Evolutionary conservation across 2,113 vertebrate genomes (phyloP), one percentile per base, ranked within the genome.

Genomic region (Myrmecobius fasciatus): DNA sequence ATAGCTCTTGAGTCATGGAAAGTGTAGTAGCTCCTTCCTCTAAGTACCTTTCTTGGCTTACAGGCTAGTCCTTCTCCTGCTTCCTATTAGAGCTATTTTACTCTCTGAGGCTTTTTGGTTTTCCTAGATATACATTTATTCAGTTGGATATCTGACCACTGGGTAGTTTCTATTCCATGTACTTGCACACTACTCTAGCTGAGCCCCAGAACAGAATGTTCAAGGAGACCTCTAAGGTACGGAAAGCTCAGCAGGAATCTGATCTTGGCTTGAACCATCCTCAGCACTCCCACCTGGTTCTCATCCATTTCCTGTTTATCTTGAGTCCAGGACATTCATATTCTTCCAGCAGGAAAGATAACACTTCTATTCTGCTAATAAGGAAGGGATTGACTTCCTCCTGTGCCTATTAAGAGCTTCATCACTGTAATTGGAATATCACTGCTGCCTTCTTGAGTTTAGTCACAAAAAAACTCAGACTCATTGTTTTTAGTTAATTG

Each of bases 281-380:
- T 1, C 92, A 28, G 51, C 94, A 11, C n/a, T 94, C 14, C 2
- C 53, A 43, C 67, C n/a, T 83, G 83, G 48, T 93, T 8, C 12
- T 95, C 25, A 60, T 97, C 1, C 0, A 43, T 94, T 56, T 96
- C 90, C 93, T 95, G 51, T 97, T 98, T 98, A 90, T 94, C 89
- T 97, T 54, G 91, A 47, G 25, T 56, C 56, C 28, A 14, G 83
- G 96, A 52, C 93, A 91, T 60, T 53, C 94, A 31, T 54, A 94
- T 97, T 94, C 92, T 97, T 96, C 89, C 47, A 36, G 91, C 43
- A 94, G n/a, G 93, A 95, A 94, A 94, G 43, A 94, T 26, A 83
- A 89, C 88, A 10, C 25, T 97, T 96, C 51, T 91, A 25, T 56
- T 94, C 22, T 90, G 0, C 92, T 95, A 91, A 46, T 48, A 25